Base-by-base conservation (phyloP, 2,888 invertebrate species). In the Corbicula japonica region DNA sequence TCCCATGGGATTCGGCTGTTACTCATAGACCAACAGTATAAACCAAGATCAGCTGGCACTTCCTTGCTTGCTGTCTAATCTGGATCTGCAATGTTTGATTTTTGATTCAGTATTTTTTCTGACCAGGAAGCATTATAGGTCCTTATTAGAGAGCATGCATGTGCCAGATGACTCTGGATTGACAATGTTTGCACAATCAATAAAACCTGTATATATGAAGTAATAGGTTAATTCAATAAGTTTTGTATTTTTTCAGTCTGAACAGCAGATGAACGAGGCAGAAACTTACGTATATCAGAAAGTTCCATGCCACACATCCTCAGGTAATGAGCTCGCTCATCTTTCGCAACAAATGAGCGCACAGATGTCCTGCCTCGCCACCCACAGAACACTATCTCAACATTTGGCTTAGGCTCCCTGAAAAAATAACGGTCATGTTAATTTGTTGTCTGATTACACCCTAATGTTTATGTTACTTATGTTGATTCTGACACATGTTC, bases 301-400 rank as follows among this genome's bases (percentile, higher is more conserved):
- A 92, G 81, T 46, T 98, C 98, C 6, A 96, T 97, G 0, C 97
- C 98, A 85, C 98, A 94, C 52, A 99, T 94, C 12, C 98, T 94
- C 60, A 99, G 94, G 88, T 97, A 97, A 93, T 99, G 99, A 26
- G 97, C 95, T 0, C 97, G 96, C 92, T 97, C 98, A 72, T 96
- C 95, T 34, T 96, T 95, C 30, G 97, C 96, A 38, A 98, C 97
- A 94, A 98, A 99, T 0, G 97, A 97, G 21, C 98, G 95, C 26
- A 98, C 94, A 0, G 98, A 97, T 77, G 96, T 95, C 15, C 96
- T 96, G 4, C 98, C 98, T 80, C 97, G 96, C 98, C 99, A 99
- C 0, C 98, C 98, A 60, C 91, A 91, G 48, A 93, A 85, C 5
- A 91, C 78, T 44, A 93, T 84, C 21, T 89, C 83, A 70, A 91